Evolutionary conservation across 2,797 vertebrate species (phyloP), one percentile per base, ranked within the genome.

Genomic region (Cyclura pinguis): DNA sequence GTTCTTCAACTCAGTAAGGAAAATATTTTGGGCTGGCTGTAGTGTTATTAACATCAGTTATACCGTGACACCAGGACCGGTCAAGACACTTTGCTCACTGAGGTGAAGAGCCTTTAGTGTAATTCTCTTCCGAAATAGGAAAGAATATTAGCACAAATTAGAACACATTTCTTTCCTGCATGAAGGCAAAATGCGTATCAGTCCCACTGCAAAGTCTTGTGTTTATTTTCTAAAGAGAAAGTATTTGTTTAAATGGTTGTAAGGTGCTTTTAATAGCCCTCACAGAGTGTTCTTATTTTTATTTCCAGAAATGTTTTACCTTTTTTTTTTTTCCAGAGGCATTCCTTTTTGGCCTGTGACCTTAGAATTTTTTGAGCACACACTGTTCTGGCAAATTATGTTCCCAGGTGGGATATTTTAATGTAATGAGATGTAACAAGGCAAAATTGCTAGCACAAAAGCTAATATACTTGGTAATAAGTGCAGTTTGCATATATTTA

Each of bases 361-460:
- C 74, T 95, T 92, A 93, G 85, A 76, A 86, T 42, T 35, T 93
- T 77, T 89, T 84, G 77, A 80, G 82, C 80, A 91, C 76, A 12
- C 3, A 22, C 27, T 80, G 14, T 80, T 62, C 8, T 84, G 82
- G 0, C 22, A 80, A 80, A 67, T 84, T 82, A 80, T 14, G 6
- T 84, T 92, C 72, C 47, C 29, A 5, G 62, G 9, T 67, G 88
- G 89, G 72, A n/a, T 24, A 74, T 92, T 91, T 91, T 80, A 91
- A 88, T 82, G 82, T n/a, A 87, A 84, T 89, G 85, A 90, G 6
- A 85, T 92, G 20, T 64, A 84, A 90, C 29, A 91, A 84, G 89
- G 3, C 24, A 90, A 87, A 85, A 67, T 72, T 90, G 82, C 29
- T 88, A 89, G 92, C 87, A 9, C 8, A 86, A 87, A 93, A 77